These are phyloP conservation scores for Caenorhabditis sp. DNA, from an alignment of 2,888 invertebrate species.

Conservation along the genomic window DNA sequence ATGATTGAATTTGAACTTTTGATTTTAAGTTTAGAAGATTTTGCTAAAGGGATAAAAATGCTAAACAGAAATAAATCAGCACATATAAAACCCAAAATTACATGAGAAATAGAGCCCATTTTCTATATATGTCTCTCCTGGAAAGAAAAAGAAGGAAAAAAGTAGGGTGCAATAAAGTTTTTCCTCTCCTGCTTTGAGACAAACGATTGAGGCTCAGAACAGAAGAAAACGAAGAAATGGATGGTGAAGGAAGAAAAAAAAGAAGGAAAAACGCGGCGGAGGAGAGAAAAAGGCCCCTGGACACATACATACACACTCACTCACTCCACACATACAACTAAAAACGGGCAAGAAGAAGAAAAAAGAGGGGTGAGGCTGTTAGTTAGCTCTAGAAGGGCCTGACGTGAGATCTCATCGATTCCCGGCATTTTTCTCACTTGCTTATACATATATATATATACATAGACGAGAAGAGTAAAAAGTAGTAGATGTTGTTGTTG, in stretches of 20 bases:
- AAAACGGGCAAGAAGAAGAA: constrained; percentile 7
- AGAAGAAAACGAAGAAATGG: constrained; percentile 21
- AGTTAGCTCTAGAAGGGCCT: constrained; percentile 8
- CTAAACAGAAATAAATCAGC: not conserved
- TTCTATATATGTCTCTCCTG: too few species aligned
- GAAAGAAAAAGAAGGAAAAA: constrained; percentile 9
- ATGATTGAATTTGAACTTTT: too few species aligned
- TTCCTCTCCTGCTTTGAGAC: constrained; percentile 27
- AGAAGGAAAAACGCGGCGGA: constrained; percentile 8
- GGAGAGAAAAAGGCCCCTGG: constrained; percentile 3
- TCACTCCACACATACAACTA: not conserved
- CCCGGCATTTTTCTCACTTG: constrained; percentile 10
- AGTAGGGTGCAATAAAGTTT: constrained; percentile 30
- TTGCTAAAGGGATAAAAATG: too few species aligned
- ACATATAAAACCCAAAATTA: not conserved
- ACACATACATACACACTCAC: constrained; percentile 1
- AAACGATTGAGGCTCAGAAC: constrained; percentile 39
- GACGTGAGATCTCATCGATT: constrained; percentile 48
- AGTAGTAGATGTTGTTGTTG: not conserved
- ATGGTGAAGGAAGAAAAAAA: constrained; percentile 19
- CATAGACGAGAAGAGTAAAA: not conserved
- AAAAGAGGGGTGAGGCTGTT: constrained; percentile 18
- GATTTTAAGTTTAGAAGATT: too few species aligned
- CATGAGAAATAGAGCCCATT: too few species aligned
- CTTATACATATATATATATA: not conserved